Percentiles rank a stretch among this genome's conserved stretches.
Conservation (phyloP, 1,140 invertebrate species). For the Drosophila parvula region DNA sequence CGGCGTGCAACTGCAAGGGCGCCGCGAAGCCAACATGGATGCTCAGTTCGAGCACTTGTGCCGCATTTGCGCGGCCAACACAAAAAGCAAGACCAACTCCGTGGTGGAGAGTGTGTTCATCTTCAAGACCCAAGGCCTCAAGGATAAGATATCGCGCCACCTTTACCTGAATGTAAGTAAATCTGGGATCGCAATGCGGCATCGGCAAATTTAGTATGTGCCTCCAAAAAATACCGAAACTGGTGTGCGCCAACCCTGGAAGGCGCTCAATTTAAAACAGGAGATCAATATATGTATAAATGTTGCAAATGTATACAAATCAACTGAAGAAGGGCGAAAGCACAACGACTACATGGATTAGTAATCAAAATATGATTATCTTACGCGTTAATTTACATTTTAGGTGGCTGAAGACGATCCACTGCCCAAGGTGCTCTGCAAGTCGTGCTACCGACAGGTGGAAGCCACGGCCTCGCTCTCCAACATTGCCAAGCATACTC, state of each 20-base stretch:
- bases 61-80: constrained; percentile 78
- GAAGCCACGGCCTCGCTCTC: constrained; percentile 78
- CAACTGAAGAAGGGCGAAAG: no score
- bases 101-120: constrained; percentile 79
- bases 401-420: constrained; percentile 73
- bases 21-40: constrained; percentile 45
- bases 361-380: not conserved
- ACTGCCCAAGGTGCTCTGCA: constrained; percentile 76
- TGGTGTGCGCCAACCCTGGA: constrained; percentile 20
- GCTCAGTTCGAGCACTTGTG: constrained; percentile 76
- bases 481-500: constrained; percentile 78
- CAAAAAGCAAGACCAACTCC: constrained; percentile 77
- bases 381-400: not conserved
- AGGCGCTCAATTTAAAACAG: not conserved
- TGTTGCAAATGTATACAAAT: not conserved
- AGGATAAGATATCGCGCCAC: constrained; percentile 77
- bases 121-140: constrained; percentile 69
- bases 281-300: not conserved
- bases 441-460: constrained; percentile 78
- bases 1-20: not conserved
- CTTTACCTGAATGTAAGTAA: constrained; percentile 73
- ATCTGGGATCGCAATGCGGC: constrained; percentile 8
- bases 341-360: not conserved
- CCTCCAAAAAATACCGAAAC: constrained; percentile 22
- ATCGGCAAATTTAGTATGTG: constrained; percentile 3